Evolutionary conservation across 2,888 invertebrate species (phyloP).

Genomic region (Leucania comma): DNA sequence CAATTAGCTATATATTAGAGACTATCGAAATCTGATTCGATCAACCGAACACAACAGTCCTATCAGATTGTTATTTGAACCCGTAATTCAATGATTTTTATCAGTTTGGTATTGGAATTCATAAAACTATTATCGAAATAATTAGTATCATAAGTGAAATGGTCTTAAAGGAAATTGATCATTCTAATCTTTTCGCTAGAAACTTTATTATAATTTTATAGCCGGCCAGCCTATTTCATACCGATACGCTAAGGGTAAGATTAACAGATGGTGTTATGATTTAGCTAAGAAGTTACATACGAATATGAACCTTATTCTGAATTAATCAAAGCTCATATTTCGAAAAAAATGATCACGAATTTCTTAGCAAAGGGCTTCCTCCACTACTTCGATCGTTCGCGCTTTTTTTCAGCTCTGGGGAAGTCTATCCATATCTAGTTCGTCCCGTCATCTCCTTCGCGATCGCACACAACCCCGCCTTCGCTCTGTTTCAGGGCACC

Average conservation of each 20-base stretch:
- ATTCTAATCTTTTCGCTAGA: constrained; percentile 9
- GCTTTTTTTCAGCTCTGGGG: too few species aligned
- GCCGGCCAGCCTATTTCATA: neutral
- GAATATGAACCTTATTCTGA: neutral
- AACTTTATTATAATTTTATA: neutral
- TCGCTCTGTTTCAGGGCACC: too few species aligned
- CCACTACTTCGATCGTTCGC: too few species aligned
- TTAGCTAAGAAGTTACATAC: neutral
- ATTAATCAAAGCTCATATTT: neutral
- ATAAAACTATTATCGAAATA: neutral
- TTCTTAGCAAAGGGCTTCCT: too few species aligned
- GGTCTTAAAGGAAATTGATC: constrained; percentile 6
- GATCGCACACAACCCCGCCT: too few species aligned
- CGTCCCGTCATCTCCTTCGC: too few species aligned
- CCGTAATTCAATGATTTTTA: neutral
- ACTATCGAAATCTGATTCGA: constrained; percentile 3
- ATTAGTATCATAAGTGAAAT: neutral
- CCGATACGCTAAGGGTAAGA: neutral
- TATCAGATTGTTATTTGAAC: constrained; percentile 11
- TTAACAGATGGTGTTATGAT: neutral
- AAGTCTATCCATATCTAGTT: too few species aligned
- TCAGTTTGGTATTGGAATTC: constrained; percentile 4
- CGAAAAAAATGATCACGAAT: too few species aligned
- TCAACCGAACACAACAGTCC: neutral
- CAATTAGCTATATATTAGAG: neutral